Conservation (phyloP, 2,113 vertebrate genomes). For the Bubo scandiacus region DNA sequence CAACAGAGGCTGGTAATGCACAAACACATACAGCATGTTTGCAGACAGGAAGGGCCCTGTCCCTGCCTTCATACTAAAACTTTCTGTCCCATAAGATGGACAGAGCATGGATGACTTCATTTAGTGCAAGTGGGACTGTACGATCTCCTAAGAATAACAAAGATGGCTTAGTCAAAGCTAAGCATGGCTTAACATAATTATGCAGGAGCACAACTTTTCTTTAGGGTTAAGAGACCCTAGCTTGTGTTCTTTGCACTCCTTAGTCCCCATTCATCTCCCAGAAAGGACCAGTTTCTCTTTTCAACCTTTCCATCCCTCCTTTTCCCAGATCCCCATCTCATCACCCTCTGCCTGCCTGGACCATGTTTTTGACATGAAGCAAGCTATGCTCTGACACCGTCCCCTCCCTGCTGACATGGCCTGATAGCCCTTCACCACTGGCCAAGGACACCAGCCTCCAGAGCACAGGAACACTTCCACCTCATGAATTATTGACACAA, state of each 20-base stretch:
- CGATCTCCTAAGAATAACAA: not conserved
- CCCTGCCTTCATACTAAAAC: not conserved
- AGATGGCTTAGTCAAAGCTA: not conserved
- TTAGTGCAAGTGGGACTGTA: not conserved
- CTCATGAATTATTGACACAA: not conserved
- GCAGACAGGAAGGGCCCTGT: not conserved
- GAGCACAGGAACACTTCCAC: not conserved
- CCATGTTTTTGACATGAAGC: not conserved
- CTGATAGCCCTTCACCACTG: not conserved
- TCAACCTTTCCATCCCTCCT: not conserved
- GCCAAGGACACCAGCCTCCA: not conserved
- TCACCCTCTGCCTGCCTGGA: not conserved
- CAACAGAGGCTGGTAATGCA: not conserved
- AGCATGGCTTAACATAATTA: not conserved
- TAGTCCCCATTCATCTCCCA: not conserved
- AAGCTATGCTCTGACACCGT: not conserved
- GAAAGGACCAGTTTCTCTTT: not conserved
- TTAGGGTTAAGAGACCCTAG: not conserved
- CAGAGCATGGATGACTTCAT: not conserved
- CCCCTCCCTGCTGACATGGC: not conserved
- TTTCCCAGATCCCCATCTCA: not conserved
- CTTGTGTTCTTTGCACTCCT: not conserved
- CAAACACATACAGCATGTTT: not conserved
- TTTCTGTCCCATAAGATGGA: not conserved
- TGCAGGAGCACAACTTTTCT: not conserved